A percentile compares a stretch with the other conserved stretches of the same genome.
phyloP scores from a whole-genome alignment of 2,888 invertebrate species.

The Drosophila putrida region DNA sequence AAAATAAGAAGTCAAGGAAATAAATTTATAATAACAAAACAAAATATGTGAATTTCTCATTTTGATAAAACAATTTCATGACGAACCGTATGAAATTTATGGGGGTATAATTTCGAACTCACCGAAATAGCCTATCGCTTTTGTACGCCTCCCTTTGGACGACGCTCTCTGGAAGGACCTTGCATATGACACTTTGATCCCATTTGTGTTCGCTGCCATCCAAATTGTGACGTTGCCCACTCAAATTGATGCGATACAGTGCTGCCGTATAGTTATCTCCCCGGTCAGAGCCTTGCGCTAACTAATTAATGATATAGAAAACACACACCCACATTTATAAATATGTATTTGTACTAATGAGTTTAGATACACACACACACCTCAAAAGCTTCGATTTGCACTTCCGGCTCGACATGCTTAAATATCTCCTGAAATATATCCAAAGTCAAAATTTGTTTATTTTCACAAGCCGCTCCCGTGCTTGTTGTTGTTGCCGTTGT shows the following conservation, averaged over 20 bases:
- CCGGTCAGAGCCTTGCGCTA: conserved; percentile 89
- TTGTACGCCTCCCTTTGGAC: conserved; percentile 89
- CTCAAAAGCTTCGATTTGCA: conserved; percentile 87
- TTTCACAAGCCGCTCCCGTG: conserved; percentile 62
- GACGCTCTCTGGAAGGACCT: conserved; percentile 89
- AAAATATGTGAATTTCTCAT: too few species aligned
- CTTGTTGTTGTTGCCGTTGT: conserved; percentile 45
- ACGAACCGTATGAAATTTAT: too few species aligned
- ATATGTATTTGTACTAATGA: background rate
- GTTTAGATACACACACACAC: conserved; percentile 75
- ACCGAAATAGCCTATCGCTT: conserved; percentile 89
- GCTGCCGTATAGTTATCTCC: conserved; percentile 92
- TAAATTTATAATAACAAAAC: too few species aligned
- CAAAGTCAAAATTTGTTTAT: conserved; percentile 85
- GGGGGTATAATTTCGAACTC: conserved; percentile 20
- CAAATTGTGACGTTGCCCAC: conserved; percentile 85
- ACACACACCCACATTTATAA: conserved; percentile 5
- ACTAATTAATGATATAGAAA: conserved; percentile 83
- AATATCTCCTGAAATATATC: conserved; percentile 87
- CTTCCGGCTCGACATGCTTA: conserved; percentile 87
- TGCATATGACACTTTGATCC: conserved; percentile 89
- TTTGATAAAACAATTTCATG: too few species aligned
- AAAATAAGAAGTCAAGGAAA: too few species aligned
- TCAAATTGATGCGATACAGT: conserved; percentile 89
- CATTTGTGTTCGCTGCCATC: conserved; percentile 86